Conservation (phyloP, 2,113 vertebrate species). For the Nibea coibor region DNA sequence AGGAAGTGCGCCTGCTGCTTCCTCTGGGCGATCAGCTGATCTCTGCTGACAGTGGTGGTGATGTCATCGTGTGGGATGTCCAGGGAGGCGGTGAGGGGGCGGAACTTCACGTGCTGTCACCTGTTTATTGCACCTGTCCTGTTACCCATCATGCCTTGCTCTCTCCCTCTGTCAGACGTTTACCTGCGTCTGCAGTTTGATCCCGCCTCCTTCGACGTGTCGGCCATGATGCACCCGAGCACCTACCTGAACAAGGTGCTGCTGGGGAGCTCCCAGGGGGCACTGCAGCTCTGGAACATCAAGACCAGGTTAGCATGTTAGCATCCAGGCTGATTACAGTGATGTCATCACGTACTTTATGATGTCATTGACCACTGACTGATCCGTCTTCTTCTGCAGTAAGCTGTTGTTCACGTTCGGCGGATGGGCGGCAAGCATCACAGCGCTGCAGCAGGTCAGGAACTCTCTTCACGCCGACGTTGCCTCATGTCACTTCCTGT, state of each 20-base stretch:
- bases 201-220: conserved; percentile 88
- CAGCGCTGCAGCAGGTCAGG: conserved; percentile 80
- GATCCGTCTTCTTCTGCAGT: conserved; percentile 73
- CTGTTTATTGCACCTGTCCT: background rate
- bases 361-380: no score
- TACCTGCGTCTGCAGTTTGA: conserved; percentile 92
- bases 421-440: conserved; percentile 91
- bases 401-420: conserved; percentile 91
- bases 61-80: conserved; percentile 93
- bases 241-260: conserved; percentile 98
- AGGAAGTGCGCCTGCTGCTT: conserved; percentile 90
- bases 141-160: conserved; percentile 34
- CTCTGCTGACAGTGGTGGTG: conserved; percentile 89
- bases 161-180: conserved; percentile 84
- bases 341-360: no score
- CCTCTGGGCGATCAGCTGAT: conserved; percentile 95
- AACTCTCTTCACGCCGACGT: background rate
- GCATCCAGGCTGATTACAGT: background rate
- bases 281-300: conserved; percentile 96
- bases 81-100: conserved; percentile 70
- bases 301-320: conserved; percentile 87
- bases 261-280: conserved; percentile 93
- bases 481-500: no score
- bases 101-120: background rate
- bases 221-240: conserved; percentile 94